Evolutionary conservation across 2,888 invertebrate genomes (phyloP).

Genomic region (Dasypogon diadema): DNA sequence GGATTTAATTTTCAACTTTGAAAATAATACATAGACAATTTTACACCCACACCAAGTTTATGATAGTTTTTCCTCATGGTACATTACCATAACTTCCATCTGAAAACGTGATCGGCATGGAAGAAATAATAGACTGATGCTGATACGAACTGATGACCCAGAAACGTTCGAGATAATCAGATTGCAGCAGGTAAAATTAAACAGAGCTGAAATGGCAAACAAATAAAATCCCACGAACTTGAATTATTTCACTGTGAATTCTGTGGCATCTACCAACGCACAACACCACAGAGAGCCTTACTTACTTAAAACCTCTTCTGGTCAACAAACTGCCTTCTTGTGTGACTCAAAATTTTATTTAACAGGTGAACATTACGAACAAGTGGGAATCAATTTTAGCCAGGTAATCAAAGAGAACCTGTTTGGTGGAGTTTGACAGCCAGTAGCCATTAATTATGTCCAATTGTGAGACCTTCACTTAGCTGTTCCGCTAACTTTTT

Average conservation of each 20-base stretch:
- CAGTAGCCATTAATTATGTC: slow-evolving; percentile 32
- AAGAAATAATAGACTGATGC: too few species aligned
- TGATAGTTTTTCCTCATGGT: too few species aligned
- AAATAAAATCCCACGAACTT: slow-evolving; percentile 46
- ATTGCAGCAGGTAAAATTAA: slow-evolving; percentile 47
- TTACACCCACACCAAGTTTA: too few species aligned
- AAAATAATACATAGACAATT: too few species aligned
- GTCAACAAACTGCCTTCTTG: slow-evolving; percentile 15
- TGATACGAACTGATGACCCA: too few species aligned
- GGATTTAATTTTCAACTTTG: too few species aligned
- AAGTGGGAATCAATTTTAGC: slow-evolving; percentile 50
- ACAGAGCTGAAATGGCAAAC: slow-evolving; percentile 45
- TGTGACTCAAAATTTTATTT: slow-evolving; percentile 34
- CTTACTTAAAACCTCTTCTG: neutral
- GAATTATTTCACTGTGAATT: slow-evolving; percentile 41
- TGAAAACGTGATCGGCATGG: too few species aligned
- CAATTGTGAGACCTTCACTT: slow-evolving; percentile 37
- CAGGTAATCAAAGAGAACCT: slow-evolving; percentile 37
- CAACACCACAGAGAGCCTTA: neutral
- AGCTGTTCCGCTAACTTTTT: too few species aligned
- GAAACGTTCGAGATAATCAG: slow-evolving; percentile 37
- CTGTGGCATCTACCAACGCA: slow-evolving; percentile 39
- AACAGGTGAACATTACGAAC: slow-evolving; percentile 50
- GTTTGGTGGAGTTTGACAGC: slow-evolving; percentile 34
- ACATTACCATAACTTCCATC: too few species aligned